Percentiles rank a stretch among this genome's conserved stretches.
Conservation (phyloP, 2,113 vertebrate genomes). For the Trogon melanurus region DNA sequence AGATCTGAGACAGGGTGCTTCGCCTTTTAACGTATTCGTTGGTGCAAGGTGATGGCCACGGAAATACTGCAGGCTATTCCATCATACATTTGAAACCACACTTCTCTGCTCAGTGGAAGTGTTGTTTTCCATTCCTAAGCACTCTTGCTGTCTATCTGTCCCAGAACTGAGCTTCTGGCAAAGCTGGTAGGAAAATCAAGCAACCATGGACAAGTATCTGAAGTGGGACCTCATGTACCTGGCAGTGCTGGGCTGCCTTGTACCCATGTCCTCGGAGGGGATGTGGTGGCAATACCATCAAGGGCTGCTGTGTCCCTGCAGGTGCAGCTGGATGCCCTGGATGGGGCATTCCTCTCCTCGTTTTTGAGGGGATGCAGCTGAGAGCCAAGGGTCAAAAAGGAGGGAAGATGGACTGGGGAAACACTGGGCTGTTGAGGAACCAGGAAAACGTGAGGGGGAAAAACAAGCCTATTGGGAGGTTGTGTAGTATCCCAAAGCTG, state of each 20-base stretch:
- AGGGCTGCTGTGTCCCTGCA: no score
- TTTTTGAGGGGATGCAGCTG: neutral
- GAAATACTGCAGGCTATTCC: fast-evolving
- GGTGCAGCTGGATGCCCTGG: no score
- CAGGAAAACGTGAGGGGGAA: neutral
- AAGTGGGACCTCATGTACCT: fast-evolving
- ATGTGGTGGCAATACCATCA: fast-evolving
- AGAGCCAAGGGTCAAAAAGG: neutral
- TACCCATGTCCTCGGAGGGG: fast-evolving
- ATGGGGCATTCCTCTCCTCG: fast-evolving
- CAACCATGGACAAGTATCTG: fast-evolving
- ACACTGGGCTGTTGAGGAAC: neutral
- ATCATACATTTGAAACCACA: fast-evolving
- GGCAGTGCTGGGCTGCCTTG: neutral
- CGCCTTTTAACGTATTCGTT: fast-evolving
- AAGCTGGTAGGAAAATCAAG: neutral
- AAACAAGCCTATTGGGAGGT: no score
- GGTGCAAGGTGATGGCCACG: fast-evolving
- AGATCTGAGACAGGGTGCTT: neutral
- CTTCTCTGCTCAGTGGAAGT: fast-evolving
- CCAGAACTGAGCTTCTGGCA: neutral
- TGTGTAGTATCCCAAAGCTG: neutral
- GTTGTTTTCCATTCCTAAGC: neutral
- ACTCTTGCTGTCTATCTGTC: no score
- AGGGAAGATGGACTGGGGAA: neutral